Base-by-base conservation (phyloP, 2,888 invertebrate genomes). In the Dilophus febrilis region DNA sequence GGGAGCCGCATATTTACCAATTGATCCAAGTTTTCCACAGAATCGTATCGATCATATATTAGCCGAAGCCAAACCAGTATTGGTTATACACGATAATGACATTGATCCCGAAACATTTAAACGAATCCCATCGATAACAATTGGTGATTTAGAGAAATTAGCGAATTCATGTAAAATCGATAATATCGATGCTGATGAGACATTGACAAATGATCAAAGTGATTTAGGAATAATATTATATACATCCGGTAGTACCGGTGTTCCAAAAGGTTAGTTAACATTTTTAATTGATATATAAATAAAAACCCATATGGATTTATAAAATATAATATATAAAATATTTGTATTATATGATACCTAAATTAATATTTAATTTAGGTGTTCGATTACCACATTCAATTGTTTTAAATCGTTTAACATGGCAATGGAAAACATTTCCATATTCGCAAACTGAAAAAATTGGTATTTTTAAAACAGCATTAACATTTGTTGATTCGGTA, bases 401-500 rank as follows among this genome's bases (percentile, higher is more conserved):
- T 0, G 70, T 87, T 39, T 65, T 85, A 51, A 88, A 91, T 57
- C 75, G 91, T 1, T 67, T 91, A 14, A 72, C 74, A 56, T 91
- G 91, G 86, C 91, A 91, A 57, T 90, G 88, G 74, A 67, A 72
- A 13, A 70, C 70, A 0, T 80, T 90, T 53, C 87, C 90, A 0
- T 90, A 75, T 58, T 61, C 68, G 0, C 51, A 64, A 0, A 66
- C 70, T 0, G 84, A 86, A 52, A 66, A 67, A 8, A 69, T 70
- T 4, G 82, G 86, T 50, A 77, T 86, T 1, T 90, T 90, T 65
- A 91, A 91, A 62, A 91, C 91, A 0, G 84, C 90, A 0, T 62
- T 90, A 14, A 90, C 90, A 0, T 92, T 91, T 55, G 88, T 91
- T 4, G 91, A 91, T 57, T 84, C 88, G 0, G 77, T 87, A 8